Conservation (phyloP, 1,140 invertebrate species). For the Mylabris phalerata region DNA sequence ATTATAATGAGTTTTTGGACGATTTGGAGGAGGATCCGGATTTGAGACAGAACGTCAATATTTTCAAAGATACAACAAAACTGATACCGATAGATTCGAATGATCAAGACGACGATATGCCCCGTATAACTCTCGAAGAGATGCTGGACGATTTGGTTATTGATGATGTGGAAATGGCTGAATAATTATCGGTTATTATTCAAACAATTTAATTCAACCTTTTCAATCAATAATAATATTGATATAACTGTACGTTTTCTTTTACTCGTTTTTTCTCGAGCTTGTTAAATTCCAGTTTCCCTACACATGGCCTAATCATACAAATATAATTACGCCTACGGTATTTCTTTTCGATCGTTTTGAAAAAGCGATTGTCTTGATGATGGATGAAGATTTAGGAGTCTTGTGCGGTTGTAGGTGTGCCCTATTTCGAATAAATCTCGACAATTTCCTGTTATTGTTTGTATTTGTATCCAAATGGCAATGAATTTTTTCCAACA, state of each 20-base stretch:
- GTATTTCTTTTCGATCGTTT: too few relatives aligned
- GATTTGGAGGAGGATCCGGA: slow-evolving; percentile 93
- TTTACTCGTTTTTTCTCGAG: too few relatives aligned
- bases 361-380: too few relatives aligned
- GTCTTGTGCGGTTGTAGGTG: too few relatives aligned
- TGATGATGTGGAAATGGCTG: slow-evolving; percentile 65
- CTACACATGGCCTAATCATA: too few relatives aligned
- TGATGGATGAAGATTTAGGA: too few relatives aligned
- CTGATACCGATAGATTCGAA: slow-evolving; percentile 55
- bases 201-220: background rate
- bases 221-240: background rate
- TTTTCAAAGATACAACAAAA: slow-evolving; percentile 73
- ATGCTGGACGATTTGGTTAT: slow-evolving; percentile 95
- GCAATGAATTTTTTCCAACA: too few relatives aligned
- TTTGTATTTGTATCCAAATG: too few relatives aligned
- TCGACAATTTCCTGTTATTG: too few relatives aligned
- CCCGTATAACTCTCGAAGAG: slow-evolving; percentile 87
- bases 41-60: slow-evolving; percentile 86
- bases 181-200: slow-evolving; percentile 27
- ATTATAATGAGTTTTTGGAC: slow-evolving; percentile 93
- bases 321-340: too few relatives aligned
- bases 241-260: background rate
- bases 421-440: too few relatives aligned
- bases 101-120: slow-evolving; percentile 63
- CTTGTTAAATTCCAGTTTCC: too few relatives aligned